phyloP scores from a whole-genome alignment of 2,113 vertebrate genomes.

The Tinamus guttatus region DNA sequence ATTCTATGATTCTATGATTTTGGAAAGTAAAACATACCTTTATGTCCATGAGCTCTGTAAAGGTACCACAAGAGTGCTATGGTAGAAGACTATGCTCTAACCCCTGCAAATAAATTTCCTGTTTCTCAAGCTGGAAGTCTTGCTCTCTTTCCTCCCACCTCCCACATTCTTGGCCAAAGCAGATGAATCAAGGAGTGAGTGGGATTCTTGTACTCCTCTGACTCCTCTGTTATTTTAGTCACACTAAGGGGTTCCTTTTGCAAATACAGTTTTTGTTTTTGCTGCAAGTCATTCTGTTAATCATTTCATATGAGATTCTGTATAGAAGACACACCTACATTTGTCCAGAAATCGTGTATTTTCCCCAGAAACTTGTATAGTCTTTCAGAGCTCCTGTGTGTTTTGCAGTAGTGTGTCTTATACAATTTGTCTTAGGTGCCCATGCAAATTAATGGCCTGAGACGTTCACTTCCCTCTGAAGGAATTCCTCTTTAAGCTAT shows the following conservation, averaged over 20 bases:
- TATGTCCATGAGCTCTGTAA: background rate
- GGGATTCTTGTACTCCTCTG: background rate
- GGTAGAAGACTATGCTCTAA: background rate
- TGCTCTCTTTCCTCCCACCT: background rate
- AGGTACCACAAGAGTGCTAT: background rate
- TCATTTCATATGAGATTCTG: background rate
- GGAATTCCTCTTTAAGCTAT: background rate
- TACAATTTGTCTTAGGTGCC: background rate
- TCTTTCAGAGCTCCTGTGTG: background rate
- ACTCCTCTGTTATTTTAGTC: background rate
- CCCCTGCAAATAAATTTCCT: background rate
- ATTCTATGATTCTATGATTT: too few species aligned
- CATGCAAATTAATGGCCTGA: background rate
- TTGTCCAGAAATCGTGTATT: background rate
- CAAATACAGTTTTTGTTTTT: background rate
- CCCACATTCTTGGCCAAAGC: background rate
- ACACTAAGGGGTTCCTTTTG: background rate
- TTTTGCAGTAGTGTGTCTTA: fast-evolving
- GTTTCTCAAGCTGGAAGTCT: background rate
- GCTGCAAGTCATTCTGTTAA: background rate
- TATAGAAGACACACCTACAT: background rate
- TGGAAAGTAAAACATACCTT: background rate
- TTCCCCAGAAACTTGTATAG: background rate
- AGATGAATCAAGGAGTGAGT: background rate
- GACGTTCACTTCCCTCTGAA: background rate